Conservation (phyloP, 1,140 invertebrate species). For the Thalassaphorura encarpata region DNA sequence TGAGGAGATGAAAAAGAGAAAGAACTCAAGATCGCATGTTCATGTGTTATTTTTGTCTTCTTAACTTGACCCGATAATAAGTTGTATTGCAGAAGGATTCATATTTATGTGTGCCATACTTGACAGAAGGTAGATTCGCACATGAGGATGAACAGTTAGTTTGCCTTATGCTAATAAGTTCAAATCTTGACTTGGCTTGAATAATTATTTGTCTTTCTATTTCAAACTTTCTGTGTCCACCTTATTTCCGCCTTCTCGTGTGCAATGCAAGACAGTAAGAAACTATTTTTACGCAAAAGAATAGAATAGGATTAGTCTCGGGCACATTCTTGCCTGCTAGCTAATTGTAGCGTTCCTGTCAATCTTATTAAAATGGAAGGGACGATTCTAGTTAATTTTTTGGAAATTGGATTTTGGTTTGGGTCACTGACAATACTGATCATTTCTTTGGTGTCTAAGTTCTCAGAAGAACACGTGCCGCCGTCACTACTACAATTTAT, state of each 20-base stretch:
- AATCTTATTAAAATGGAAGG: background rate
- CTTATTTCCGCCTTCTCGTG: background rate
- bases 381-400: background rate
- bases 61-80: too few relatives aligned
- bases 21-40: too few relatives aligned
- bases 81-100: too few relatives aligned
- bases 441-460: conserved; percentile 8
- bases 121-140: too few relatives aligned
- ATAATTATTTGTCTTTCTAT: too few relatives aligned
- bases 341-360: background rate
- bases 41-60: too few relatives aligned
- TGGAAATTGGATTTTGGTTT: conserved; percentile 8
- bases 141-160: too few relatives aligned
- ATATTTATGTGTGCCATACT: too few relatives aligned
- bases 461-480: conserved; percentile 8
- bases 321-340: background rate
- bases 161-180: too few relatives aligned
- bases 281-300: background rate
- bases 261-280: background rate
- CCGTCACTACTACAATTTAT: background rate
- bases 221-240: background rate
- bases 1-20: too few relatives aligned
- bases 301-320: too few relatives aligned
- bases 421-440: conserved; percentile 4
- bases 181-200: too few relatives aligned